A percentile compares a stretch with the other conserved stretches of the same genome.
Evolutionary conservation across 2,797 vertebrate species (phyloP).

Genomic region (Danio aesculapii): DNA sequence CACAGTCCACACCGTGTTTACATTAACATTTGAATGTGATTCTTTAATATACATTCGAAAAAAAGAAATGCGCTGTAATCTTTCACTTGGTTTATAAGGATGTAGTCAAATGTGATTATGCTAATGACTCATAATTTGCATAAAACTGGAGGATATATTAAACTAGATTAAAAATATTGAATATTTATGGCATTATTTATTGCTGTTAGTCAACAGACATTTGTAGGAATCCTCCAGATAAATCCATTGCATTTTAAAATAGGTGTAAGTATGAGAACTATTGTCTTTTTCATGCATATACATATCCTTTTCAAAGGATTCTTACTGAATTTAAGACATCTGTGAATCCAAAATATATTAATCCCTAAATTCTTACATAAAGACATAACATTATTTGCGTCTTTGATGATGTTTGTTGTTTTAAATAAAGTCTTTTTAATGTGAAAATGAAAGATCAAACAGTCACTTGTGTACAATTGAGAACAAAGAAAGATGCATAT

Average conservation of each 20-base stretch:
- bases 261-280: constrained; percentile 32
- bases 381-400: not conserved
- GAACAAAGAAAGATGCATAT: no score
- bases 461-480: no score
- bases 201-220: constrained; percentile 84
- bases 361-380: constrained; percentile 27
- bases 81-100: constrained; percentile 82
- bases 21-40: constrained; percentile 83
- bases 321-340: constrained; percentile 1
- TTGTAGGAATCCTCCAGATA: constrained; percentile 77
- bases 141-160: constrained; percentile 86
- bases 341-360: not conserved
- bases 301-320: not conserved
- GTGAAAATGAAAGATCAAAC: no score
- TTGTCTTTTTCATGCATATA: not conserved
- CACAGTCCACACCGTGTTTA: constrained; percentile 70
- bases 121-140: constrained; percentile 84
- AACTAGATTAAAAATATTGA: constrained; percentile 85
- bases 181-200: constrained; percentile 85
- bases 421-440: no score
- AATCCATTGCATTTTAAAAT: constrained; percentile 73
- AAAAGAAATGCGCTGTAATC: constrained; percentile 78
- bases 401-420: not conserved
- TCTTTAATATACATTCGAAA: constrained; percentile 77
- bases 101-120: constrained; percentile 88